Conservation (phyloP, 2,113 vertebrate genomes). For the Apistogramma diplotaenia region DNA sequence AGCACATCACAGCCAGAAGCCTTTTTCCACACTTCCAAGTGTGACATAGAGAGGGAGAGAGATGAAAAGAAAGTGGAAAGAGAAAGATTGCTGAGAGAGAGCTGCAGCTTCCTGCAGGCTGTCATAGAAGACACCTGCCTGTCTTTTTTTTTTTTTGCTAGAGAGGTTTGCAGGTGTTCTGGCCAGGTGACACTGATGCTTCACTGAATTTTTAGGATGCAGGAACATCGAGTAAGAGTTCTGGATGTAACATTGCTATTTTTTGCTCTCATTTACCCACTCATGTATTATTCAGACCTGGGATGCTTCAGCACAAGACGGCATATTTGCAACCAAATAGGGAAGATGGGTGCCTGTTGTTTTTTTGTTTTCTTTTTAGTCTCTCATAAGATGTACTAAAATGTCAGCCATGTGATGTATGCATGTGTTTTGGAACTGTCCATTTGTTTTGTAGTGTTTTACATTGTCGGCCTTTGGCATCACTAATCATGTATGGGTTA, state of each 20-base stretch:
- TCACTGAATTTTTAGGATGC: conserved; percentile 26
- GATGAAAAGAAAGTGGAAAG: conserved; percentile 10
- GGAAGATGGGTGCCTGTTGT: conserved; percentile 26
- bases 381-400: neutral
- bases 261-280: conserved; percentile 52
- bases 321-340: conserved; percentile 34
- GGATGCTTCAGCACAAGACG: conserved; percentile 42
- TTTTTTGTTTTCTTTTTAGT: conserved; percentile 19
- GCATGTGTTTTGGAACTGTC: neutral
- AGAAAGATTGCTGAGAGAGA: neutral
- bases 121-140: conserved; percentile 29
- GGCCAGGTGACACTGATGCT: conserved; percentile 34
- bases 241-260: conserved; percentile 51
- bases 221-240: conserved; percentile 28
- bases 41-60: conserved; percentile 10
- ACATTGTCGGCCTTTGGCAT: conserved; percentile 71
- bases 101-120: conserved; percentile 7
- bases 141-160: neutral
- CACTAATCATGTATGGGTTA: conserved; percentile 45
- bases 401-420: neutral
- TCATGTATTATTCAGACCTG: conserved; percentile 71
- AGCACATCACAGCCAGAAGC: conserved; percentile 47
- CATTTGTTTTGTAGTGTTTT: conserved; percentile 57
- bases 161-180: conserved; percentile 24
- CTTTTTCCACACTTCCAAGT: conserved; percentile 39